phyloP scores from a whole-genome alignment of 2,888 invertebrate genomes.

The Nineta flava region DNA sequence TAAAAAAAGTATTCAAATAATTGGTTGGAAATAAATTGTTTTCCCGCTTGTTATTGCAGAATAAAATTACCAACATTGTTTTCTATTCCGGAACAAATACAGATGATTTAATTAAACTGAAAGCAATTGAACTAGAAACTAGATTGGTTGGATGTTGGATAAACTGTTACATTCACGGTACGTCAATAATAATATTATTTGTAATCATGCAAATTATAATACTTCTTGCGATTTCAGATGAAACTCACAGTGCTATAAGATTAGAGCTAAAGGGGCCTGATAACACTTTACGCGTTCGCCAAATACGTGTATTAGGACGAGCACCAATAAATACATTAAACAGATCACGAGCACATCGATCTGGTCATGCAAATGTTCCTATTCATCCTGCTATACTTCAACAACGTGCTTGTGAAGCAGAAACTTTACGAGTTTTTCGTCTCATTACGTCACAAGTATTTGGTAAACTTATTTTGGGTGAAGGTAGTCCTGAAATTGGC shows the following conservation, averaged over 20 bases:
- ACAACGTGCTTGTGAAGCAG: conserved; percentile 76
- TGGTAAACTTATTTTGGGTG: conserved; percentile 70
- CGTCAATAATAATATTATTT: conserved; percentile 14
- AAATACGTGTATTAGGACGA: conserved; percentile 54
- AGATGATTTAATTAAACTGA: conserved; percentile 66
- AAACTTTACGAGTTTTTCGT: conserved; percentile 82
- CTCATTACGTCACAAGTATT: conserved; percentile 84
- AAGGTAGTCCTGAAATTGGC: conserved; percentile 20
- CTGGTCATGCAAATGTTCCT: conserved; percentile 13
- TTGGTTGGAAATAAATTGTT: too few relatives aligned
- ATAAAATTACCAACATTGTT: conserved; percentile 73
- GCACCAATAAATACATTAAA: conserved; percentile 37
- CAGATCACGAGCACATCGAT: conserved; percentile 17
- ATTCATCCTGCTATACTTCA: conserved; percentile 41
- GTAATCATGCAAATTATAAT: neutral
- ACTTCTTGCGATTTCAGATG: conserved; percentile 20
- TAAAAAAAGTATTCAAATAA: too few relatives aligned
- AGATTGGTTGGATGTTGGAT: conserved; percentile 70
- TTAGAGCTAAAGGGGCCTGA: conserved; percentile 85
- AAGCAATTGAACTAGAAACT: conserved; percentile 77
- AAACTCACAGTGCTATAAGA: conserved; percentile 43
- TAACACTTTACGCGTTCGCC: conserved; percentile 75
- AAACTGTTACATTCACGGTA: conserved; percentile 63
- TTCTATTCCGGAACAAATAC: conserved; percentile 69
- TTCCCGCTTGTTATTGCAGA: conserved; percentile 56